Percentiles rank a stretch among this genome's conserved stretches.
Evolutionary conservation across 2,888 invertebrate species (phyloP).

Genomic region (Psylliodes chrysocephalus): DNA sequence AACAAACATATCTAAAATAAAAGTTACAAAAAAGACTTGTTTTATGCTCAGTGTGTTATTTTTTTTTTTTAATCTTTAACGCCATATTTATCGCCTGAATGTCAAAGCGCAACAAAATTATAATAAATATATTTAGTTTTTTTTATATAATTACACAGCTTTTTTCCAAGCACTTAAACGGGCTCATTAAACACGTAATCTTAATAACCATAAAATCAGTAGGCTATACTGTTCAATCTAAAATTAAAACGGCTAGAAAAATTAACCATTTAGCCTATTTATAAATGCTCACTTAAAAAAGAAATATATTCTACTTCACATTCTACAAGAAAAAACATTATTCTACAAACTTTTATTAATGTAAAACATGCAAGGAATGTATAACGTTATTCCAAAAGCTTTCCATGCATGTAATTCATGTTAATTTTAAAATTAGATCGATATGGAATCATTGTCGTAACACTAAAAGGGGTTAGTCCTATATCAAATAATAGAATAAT

Average conservation of each 20-base stretch:
- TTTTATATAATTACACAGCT: too few species aligned
- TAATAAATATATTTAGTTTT: too few species aligned
- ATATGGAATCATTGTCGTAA: background rate
- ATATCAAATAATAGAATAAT: background rate
- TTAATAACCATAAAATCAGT: constrained; percentile 6
- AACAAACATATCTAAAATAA: too few species aligned
- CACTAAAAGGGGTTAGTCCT: background rate
- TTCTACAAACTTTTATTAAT: constrained; percentile 14
- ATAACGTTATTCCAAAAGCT: background rate
- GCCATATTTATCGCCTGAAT: too few species aligned
- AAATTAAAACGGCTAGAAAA: background rate
- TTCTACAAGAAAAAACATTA: constrained; percentile 1
- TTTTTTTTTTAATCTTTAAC: too few species aligned
- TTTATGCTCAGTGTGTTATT: too few species aligned
- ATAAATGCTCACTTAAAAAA: constrained; percentile 14
- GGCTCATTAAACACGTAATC: background rate
- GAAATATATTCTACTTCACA: constrained; percentile 10
- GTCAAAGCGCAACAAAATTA: too few species aligned
- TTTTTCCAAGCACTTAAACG: too few species aligned
- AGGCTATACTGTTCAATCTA: background rate
- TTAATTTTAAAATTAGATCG: constrained; percentile 18
- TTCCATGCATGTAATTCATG: constrained; percentile 17
- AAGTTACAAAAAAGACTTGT: too few species aligned
- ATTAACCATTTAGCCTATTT: background rate
- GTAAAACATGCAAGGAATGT: constrained; percentile 18